Evolutionary conservation across 2,888 invertebrate species (phyloP).

Genomic region (Pachycephus smyrnensis): DNA sequence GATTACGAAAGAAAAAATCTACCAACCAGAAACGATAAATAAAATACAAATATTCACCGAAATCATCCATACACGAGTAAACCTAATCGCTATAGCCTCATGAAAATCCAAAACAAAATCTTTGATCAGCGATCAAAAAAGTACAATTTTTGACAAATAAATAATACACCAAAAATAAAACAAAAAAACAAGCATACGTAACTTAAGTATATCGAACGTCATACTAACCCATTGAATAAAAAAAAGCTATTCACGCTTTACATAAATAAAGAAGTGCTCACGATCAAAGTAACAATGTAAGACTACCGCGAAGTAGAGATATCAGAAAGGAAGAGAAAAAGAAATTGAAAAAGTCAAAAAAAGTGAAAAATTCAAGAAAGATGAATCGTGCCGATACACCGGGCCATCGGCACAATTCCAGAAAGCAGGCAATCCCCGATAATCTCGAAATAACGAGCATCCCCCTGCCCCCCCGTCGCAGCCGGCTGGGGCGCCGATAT

Average conservation of each 20-base stretch:
- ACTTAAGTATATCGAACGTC: neutral
- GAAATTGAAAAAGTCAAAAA: neutral
- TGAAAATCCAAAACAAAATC: neutral
- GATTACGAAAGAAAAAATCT: neutral
- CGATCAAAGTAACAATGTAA: neutral
- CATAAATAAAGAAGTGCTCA: neutral
- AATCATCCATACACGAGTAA: neutral
- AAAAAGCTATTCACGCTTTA: neutral
- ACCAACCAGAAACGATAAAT: neutral
- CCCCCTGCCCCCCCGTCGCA: conserved; percentile 29
- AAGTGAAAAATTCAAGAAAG: neutral
- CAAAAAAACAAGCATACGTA: neutral
- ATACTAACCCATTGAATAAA: neutral
- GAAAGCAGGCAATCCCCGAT: conserved; percentile 56
- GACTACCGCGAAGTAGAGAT: neutral
- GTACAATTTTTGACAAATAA: neutral
- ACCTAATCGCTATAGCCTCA: neutral
- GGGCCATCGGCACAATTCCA: conserved; percentile 52
- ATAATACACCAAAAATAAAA: neutral
- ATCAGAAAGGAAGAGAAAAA: neutral
- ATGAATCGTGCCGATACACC: neutral
- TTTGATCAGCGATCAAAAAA: neutral
- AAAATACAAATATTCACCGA: neutral
- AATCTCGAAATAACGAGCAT: conserved; percentile 59
- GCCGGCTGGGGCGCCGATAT: conserved; percentile 44